phyloP scores from a whole-genome alignment of 23 tunicate genomes.

The Halocynthia roretzi region DNA sequence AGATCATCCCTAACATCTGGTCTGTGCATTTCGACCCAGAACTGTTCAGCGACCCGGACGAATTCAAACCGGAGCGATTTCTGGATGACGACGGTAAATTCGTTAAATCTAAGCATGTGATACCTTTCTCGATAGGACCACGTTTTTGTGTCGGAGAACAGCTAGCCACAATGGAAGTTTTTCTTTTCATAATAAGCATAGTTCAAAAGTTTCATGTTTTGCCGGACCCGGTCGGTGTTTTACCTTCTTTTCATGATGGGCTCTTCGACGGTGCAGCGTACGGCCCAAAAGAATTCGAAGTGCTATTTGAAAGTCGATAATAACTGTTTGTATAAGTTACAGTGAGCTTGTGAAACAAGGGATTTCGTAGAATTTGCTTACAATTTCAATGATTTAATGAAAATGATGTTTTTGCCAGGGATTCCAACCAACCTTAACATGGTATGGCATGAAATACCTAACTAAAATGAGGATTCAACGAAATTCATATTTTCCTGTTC shows the following conservation, averaged over 20 bases:
- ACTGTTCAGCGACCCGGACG: conserved; percentile 1
- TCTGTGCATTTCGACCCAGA: conserved; percentile 18
- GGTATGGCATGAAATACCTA: too few relatives aligned
- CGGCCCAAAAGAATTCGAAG: conserved; percentile 11
- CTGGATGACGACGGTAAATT: conserved; percentile 5
- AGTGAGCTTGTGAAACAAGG: too few relatives aligned
- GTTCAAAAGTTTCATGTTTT: conserved; percentile 12
- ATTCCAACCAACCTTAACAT: too few relatives aligned
- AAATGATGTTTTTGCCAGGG: too few relatives aligned
- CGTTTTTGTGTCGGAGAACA: conserved; percentile 2
- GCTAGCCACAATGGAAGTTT: conserved; percentile 16
- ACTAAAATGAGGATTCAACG: too few relatives aligned
- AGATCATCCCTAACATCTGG: conserved; percentile 12
- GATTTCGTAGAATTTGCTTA: too few relatives aligned
- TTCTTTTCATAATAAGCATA: conserved; percentile 7
- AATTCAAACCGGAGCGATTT: conserved; percentile 11
- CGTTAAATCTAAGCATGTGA: conserved; percentile 12
- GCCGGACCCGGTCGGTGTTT: conserved; percentile 11
- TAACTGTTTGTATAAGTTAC: too few relatives aligned
- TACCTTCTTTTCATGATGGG: conserved; percentile 1
- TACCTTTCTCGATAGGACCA: conserved; percentile 12
- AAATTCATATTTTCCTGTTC: too few relatives aligned
- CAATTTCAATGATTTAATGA: too few relatives aligned
- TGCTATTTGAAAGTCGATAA: conserved; percentile 14
- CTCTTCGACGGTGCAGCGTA: not conserved